Percentiles rank a stretch among this genome's conserved stretches.
These are phyloP conservation scores for Papilio gigon DNA, from an alignment of 2,888 invertebrate genomes.

Conservation along the genomic window DNA sequence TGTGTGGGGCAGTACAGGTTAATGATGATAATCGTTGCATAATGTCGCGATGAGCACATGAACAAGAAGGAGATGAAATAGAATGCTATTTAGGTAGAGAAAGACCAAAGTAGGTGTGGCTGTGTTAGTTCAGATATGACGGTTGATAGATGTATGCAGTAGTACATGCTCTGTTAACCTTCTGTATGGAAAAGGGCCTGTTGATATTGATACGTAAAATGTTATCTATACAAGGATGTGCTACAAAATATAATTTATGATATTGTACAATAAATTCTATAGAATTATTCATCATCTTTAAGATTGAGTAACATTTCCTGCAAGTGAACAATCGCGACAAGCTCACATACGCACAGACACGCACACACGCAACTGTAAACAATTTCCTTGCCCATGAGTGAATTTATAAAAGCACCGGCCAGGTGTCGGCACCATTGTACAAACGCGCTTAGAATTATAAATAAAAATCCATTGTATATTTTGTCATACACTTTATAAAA, in stretches of 20 bases:
- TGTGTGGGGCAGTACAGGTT: too few relatives aligned
- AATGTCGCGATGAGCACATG: too few relatives aligned
- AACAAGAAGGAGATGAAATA: too few relatives aligned
- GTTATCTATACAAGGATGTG: too few relatives aligned
- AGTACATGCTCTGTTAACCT: too few relatives aligned
- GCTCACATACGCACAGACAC: constrained; percentile 43
- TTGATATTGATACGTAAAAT: too few relatives aligned
- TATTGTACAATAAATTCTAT: neutral
- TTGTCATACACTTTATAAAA: constrained; percentile 40
- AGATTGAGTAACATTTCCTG: constrained; percentile 41
- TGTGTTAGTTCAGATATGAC: too few relatives aligned
- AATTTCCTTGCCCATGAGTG: constrained; percentile 39
- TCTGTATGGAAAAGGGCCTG: too few relatives aligned
- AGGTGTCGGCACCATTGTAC: constrained; percentile 52
- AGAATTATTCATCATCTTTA: constrained; percentile 19
- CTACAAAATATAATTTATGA: neutral
- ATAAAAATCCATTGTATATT: constrained; percentile 52
- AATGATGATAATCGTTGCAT: too few relatives aligned
- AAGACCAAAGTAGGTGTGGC: too few relatives aligned
- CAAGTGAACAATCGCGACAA: constrained; percentile 47
- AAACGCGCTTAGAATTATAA: constrained; percentile 58
- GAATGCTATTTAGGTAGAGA: too few relatives aligned
- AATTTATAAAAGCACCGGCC: constrained; percentile 51
- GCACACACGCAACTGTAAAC: constrained; percentile 45
- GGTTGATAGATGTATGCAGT: too few relatives aligned